phyloP scores from a whole-genome alignment of 2,797 vertebrate genomes.

The Poecile montanus region DNA sequence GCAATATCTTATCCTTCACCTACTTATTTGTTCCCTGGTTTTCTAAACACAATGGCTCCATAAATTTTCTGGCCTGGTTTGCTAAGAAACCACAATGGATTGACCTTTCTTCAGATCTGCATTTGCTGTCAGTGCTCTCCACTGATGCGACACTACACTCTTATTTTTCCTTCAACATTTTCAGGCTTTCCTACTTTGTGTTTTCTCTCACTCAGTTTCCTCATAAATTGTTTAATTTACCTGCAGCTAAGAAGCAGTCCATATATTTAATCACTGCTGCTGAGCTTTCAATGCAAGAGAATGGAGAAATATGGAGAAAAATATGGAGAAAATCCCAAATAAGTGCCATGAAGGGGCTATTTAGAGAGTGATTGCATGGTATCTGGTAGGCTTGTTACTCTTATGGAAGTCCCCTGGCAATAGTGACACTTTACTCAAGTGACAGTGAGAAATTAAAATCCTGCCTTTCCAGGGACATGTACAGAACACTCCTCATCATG shows the following conservation, averaged over 20 bases:
- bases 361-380: neutral
- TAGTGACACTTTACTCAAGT: neutral
- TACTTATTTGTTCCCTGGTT: neutral
- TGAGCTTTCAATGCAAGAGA: neutral
- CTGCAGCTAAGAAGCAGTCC: neutral
- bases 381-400: neutral
- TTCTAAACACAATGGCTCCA: neutral
- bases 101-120: neutral
- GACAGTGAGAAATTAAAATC: neutral
- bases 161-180: neutral
- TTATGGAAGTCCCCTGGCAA: neutral
- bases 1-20: neutral
- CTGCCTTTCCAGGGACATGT: neutral
- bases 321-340: neutral
- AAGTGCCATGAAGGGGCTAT: neutral
- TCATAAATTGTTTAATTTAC: neutral
- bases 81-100: neutral
- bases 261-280: neutral
- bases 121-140: neutral
- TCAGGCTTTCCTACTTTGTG: neutral
- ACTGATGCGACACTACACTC: neutral
- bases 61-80: neutral
- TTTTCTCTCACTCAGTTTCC: neutral
- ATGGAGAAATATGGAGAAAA: too few relatives aligned
- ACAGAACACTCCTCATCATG: neutral